Conservation (phyloP, 2,888 invertebrate genomes). For the Lasioglossum oenotherae region DNA sequence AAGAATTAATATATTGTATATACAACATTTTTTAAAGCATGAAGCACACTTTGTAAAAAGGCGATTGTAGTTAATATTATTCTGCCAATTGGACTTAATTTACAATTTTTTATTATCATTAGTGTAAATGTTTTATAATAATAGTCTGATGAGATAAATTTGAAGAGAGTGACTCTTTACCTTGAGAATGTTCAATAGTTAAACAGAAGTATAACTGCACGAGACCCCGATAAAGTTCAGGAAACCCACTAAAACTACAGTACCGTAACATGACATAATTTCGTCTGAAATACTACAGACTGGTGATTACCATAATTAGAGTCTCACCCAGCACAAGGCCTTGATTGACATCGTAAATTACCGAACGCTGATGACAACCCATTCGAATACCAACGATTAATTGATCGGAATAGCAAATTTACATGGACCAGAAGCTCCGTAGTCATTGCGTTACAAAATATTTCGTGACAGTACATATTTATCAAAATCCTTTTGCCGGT, state of each 20-base stretch:
- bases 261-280: slow-evolving; percentile 4
- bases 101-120: no score
- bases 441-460: slow-evolving; percentile 17
- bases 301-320: slow-evolving; percentile 34
- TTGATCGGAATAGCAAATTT: slow-evolving; percentile 21
- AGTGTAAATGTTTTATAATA: no score
- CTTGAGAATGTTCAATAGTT: no score
- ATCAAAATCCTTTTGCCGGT: background rate
- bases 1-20: no score
- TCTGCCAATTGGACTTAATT: no score
- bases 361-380: slow-evolving; percentile 32
- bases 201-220: no score
- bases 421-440: background rate
- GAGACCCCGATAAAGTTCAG: background rate
- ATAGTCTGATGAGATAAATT: no score
- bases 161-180: no score
- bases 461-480: background rate
- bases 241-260: background rate
- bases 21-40: no score
- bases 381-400: background rate
- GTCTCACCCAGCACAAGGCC: background rate
- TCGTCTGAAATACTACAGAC: background rate
- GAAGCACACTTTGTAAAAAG: no score
- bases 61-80: no score
- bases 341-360: slow-evolving; percentile 29